phyloP scores from a whole-genome alignment of 2,888 invertebrate genomes.

The Mythimna vitellina region DNA sequence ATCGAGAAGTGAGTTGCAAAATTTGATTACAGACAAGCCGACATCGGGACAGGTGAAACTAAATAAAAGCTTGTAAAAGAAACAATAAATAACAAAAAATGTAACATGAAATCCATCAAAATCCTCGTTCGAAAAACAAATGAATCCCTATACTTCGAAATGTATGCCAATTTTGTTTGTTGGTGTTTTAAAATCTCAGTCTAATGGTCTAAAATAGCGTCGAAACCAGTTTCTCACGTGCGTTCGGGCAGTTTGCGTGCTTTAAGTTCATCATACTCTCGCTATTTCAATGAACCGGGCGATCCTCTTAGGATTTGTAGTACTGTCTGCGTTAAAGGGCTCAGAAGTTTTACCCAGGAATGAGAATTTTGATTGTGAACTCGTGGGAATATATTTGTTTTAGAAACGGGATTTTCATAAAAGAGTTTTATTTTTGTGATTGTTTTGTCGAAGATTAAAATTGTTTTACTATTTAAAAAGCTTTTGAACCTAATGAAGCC shows the following conservation, averaged over 20 bases:
- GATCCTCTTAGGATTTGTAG: constrained; percentile 31
- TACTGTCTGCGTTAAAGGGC: constrained; percentile 9
- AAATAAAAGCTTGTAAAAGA: too few species aligned
- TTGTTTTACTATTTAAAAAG: neutral
- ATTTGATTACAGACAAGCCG: too few species aligned
- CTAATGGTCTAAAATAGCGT: constrained; percentile 71
- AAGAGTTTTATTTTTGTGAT: neutral
- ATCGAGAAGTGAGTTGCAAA: too few species aligned
- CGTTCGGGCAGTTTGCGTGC: constrained; percentile 74
- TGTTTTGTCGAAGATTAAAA: too few species aligned
- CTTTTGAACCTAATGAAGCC: neutral
- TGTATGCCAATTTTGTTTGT: constrained; percentile 48
- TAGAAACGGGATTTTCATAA: neutral
- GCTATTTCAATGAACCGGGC: constrained; percentile 80
- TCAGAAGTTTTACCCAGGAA: neutral
- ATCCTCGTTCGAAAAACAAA: constrained; percentile 2
- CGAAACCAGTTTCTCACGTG: constrained; percentile 78
- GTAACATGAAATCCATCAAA: neutral
- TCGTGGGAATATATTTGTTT: neutral
- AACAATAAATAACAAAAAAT: neutral
- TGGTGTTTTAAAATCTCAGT: constrained; percentile 50
- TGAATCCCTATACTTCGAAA: constrained; percentile 4
- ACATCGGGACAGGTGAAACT: too few species aligned
- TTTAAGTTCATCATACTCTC: constrained; percentile 81
- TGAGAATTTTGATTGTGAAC: neutral